Evolutionary conservation across 2,113 vertebrate genomes (phyloP).

Genomic region (Stegastes partitus): DNA sequence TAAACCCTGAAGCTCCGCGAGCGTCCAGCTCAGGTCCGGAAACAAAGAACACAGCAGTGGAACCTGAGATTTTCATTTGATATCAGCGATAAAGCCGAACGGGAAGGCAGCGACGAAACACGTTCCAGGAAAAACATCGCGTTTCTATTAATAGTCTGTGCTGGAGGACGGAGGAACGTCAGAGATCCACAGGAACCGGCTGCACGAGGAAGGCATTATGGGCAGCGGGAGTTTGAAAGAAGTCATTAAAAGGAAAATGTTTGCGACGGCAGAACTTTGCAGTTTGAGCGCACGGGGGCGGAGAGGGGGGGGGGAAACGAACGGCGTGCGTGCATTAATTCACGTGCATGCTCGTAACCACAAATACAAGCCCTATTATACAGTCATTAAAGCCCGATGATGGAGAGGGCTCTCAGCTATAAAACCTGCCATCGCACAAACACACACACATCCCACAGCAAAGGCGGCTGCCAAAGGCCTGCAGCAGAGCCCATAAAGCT

Average conservation of each 20-base stretch:
- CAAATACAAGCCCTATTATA: constrained; percentile 20
- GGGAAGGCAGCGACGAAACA: constrained; percentile 1
- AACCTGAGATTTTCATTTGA: neutral
- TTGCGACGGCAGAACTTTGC: neutral
- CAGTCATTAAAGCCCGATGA: constrained; percentile 39
- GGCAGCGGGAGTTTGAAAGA: constrained; percentile 5
- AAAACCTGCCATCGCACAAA: constrained; percentile 37
- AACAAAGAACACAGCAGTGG: neutral
- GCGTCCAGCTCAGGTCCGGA: neutral
- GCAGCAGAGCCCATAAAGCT: constrained; percentile 22
- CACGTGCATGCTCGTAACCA: neutral
- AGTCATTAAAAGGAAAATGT: constrained; percentile 5
- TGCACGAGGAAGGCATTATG: constrained; percentile 32
- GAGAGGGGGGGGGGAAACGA: no score
- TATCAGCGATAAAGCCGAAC: neutral
- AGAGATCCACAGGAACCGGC: constrained; percentile 4
- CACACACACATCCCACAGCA: constrained; percentile 16
- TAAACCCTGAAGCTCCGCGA: neutral
- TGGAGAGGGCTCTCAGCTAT: constrained; percentile 14
- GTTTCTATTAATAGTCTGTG: constrained; percentile 17
- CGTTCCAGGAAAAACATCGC: constrained; percentile 33
- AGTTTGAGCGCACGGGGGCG: no score
- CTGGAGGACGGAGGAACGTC: constrained; percentile 1
- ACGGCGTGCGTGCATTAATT: neutral
- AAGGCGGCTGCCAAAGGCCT: constrained; percentile 27